Conservation (phyloP, 2,888 invertebrate species). For the Meandrusa payeni region DNA sequence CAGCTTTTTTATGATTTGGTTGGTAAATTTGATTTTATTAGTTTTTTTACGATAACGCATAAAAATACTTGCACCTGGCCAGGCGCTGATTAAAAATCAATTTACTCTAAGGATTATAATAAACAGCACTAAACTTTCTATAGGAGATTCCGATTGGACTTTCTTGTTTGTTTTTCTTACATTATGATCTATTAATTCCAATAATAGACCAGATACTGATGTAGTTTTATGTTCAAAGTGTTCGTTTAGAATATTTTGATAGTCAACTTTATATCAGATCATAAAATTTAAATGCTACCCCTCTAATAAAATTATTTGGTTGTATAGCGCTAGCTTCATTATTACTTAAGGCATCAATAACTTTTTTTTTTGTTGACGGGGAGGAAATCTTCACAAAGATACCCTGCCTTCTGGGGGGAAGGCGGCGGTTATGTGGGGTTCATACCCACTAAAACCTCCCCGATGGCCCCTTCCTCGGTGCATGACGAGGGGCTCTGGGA, state of each 20-base stretch:
- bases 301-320: not conserved
- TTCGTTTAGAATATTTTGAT: not conserved
- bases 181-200: slow-evolving; percentile 8
- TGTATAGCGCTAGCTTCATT: too few species aligned
- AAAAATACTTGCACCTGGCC: slow-evolving; percentile 21
- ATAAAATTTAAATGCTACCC: slow-evolving; percentile 5
- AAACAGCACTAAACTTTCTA: slow-evolving; percentile 18
- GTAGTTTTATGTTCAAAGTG: slow-evolving; percentile 3
- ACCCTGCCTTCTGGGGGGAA: too few species aligned
- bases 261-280: not conserved
- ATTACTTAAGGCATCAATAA: too few species aligned
- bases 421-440: too few species aligned
- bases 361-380: too few species aligned
- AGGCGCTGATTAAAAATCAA: slow-evolving; percentile 18
- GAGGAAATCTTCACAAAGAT: too few species aligned
- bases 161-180: slow-evolving; percentile 16
- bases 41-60: slow-evolving; percentile 29
- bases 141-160: not conserved
- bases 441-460: too few species aligned
- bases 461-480: too few species aligned
- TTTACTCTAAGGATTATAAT: slow-evolving; percentile 15
- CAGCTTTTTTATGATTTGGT: slow-evolving; percentile 26
- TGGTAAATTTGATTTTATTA: slow-evolving; percentile 29
- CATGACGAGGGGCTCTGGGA: too few species aligned
- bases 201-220: slow-evolving; percentile 5